Evolutionary conservation across 2,888 invertebrate species (phyloP), one percentile per base, ranked within the genome.

Genomic region (Noctua fimbriata): DNA sequence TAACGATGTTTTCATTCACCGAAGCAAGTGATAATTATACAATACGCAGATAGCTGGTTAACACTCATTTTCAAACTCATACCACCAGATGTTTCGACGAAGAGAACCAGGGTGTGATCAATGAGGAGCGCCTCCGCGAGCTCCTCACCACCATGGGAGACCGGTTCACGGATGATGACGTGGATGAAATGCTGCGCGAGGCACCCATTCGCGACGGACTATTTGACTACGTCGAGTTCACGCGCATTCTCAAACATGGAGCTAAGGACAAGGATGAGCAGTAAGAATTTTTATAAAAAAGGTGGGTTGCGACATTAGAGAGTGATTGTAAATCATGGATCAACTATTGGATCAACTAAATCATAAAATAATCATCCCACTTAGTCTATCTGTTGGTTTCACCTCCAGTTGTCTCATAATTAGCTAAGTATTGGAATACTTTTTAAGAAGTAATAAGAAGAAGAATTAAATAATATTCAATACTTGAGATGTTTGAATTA

Each of bases 201-300:
- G 99, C 99, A 55, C 99, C 99, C 7, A 99, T 99, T 91, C 99
- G 99, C 91, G 98, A 98, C 72, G 98, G 98, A 0, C 97, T 99
- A 94, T 99, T 99, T 93, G 99, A 99, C 96, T 99, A 99, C 93
- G 98, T 99, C 73, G 99, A 99, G 97, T 99, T 99, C 94, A 99
- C 99, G 58, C 98, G 99, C 93, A 99, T 99, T 93, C 97, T 99
- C 90, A 99, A 99, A 94, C 99, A 99, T 92, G 99, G 99, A 72
- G 99, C 99, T 92, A 99, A 99, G 96, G 99, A 99, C 90, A 99
- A 99, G 95, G 99, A 99, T 95, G 99, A 99, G 93, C 98, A 98
- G 96, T 98, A 97, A 96, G 80, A 16, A 49, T 65, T 71, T 52
- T 28, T 32, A 2, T 24, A 41, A 49, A 63, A 52, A 36, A 60